Evolutionary conservation across 2,113 vertebrate species (phyloP).

Genomic region (Chloroceryle aenea): DNA sequence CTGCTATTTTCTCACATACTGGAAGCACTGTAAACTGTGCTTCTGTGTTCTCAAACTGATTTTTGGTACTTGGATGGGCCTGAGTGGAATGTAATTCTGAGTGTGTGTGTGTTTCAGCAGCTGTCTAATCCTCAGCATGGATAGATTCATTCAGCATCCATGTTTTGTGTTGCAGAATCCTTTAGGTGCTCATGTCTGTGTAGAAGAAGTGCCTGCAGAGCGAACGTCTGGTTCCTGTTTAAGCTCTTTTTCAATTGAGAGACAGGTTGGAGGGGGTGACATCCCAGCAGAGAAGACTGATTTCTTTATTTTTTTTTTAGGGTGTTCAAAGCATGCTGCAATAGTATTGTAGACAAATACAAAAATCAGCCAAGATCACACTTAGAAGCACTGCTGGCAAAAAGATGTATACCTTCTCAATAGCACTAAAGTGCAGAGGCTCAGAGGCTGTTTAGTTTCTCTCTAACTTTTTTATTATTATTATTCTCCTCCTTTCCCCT

Average conservation of each 20-base stretch:
- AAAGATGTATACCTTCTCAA: background rate
- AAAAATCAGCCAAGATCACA: background rate
- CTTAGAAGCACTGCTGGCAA: background rate
- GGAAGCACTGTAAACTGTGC: background rate
- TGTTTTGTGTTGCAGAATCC: slow-evolving; percentile 58
- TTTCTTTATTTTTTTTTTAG: background rate
- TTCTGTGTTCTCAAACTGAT: background rate
- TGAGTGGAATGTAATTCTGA: background rate
- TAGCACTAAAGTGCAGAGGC: background rate
- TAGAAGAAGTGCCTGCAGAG: slow-evolving; percentile 38
- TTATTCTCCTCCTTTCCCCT: background rate
- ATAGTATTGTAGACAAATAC: background rate
- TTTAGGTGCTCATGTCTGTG: slow-evolving; percentile 51
- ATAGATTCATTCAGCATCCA: slow-evolving; percentile 32
- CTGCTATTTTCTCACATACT: background rate
- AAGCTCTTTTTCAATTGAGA: slow-evolving; percentile 52
- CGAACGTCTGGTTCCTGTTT: slow-evolving; percentile 29
- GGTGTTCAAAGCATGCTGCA: background rate
- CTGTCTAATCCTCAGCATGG: background rate
- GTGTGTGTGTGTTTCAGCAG: background rate
- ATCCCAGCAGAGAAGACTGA: background rate
- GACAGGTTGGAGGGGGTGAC: slow-evolving; percentile 27
- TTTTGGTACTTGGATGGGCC: background rate
- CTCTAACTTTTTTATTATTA: too few relatives aligned
- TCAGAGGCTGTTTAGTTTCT: background rate